These are phyloP conservation scores for Euplexia lucipara DNA, from an alignment of 2,888 invertebrate genomes.

Conservation along the genomic window DNA sequence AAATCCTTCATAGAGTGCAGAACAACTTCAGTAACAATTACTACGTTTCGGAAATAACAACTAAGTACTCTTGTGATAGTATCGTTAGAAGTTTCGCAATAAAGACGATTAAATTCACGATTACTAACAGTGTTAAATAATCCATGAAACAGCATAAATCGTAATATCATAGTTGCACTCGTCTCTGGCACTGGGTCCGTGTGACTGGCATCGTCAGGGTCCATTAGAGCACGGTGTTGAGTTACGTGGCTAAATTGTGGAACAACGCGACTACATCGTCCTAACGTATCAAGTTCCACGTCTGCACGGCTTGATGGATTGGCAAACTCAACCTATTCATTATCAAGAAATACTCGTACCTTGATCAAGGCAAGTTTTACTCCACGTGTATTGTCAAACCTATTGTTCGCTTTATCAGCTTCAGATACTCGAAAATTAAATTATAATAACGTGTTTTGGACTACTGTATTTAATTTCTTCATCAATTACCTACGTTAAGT, in stretches of 20 bases:
- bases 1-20: constrained; percentile 28
- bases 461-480: constrained; percentile 25
- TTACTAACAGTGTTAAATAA: constrained; percentile 23
- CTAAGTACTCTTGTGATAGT: not conserved
- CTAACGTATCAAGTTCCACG: constrained; percentile 78
- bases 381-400: constrained; percentile 31
- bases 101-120: constrained; percentile 21
- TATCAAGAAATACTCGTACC: constrained; percentile 48
- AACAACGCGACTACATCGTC: constrained; percentile 80
- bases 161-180: constrained; percentile 60
- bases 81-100: constrained; percentile 16
- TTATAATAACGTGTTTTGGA: constrained; percentile 11
- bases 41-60: constrained; percentile 7
- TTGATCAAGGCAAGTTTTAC: constrained; percentile 53
- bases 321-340: constrained; percentile 57
- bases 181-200: constrained; percentile 53
- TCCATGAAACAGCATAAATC: constrained; percentile 45
- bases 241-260: constrained; percentile 87
- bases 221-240: constrained; percentile 82
- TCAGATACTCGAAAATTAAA: constrained; percentile 14
- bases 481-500: not conserved
- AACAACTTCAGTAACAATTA: constrained; percentile 1
- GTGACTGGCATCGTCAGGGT: constrained; percentile 69
- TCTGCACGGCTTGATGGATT: constrained; percentile 71
- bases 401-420: constrained; percentile 35